These are phyloP conservation scores for Sturnira hondurensis DNA, from an alignment of 2,113 vertebrate genomes.

Conservation along the genomic window DNA sequence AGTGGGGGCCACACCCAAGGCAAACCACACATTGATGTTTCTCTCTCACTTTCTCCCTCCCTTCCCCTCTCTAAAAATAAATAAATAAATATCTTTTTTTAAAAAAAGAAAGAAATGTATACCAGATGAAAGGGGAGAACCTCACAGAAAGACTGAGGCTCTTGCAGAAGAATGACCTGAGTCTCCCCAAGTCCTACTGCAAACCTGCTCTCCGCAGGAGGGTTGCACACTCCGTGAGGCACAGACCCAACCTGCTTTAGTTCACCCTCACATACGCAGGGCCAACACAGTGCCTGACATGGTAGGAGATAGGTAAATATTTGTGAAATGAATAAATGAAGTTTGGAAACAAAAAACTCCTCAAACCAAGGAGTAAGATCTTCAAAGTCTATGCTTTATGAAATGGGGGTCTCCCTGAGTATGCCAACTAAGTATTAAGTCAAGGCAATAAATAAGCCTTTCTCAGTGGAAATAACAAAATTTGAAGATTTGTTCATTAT, in stretches of 20 bases:
- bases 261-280: not conserved
- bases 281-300: accelerated
- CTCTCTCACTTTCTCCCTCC: too few relatives aligned
- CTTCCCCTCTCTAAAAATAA: too few relatives aligned
- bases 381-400: not conserved
- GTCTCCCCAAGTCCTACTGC: not conserved
- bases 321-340: not conserved
- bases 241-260: not conserved
- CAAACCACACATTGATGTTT: too few relatives aligned
- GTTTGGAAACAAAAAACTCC: not conserved
- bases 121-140: not conserved
- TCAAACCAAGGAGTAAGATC: not conserved
- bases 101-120: not conserved
- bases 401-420: not conserved
- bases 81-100: too few relatives aligned
- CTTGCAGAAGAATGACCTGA: not conserved
- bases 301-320: not conserved
- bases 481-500: not conserved
- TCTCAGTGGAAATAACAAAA: not conserved
- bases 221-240: accelerated
- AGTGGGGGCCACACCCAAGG: too few relatives aligned
- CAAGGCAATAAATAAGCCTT: not conserved
- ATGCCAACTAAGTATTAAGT: not conserved
- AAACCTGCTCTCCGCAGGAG: not conserved
- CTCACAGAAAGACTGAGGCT: not conserved